These are phyloP conservation scores for Ancistrus triradiatus DNA, from an alignment of 2,113 vertebrate genomes.

Conservation along the genomic window DNA sequence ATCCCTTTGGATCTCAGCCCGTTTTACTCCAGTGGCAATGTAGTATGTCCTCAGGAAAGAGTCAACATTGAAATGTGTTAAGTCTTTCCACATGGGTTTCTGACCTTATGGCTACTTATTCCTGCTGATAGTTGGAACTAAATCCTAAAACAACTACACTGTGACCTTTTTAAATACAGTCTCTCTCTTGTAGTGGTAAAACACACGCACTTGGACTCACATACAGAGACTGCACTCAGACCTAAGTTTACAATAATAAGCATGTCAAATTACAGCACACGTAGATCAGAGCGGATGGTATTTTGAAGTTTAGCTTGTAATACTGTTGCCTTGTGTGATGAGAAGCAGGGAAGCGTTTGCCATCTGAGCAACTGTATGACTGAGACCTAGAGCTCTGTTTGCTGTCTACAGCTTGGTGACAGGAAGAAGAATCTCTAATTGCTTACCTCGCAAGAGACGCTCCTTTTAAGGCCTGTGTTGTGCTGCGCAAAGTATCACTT, in stretches of 20 bases:
- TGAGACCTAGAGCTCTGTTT: conserved; percentile 35
- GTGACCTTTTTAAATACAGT: too few species aligned
- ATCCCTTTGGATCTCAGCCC: too few species aligned
- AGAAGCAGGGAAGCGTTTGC: not conserved
- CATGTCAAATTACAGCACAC: not conserved
- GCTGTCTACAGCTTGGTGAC: conserved; percentile 42
- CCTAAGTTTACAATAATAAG: not conserved
- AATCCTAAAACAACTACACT: too few species aligned
- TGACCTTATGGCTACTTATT: too few species aligned
- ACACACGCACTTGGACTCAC: too few species aligned
- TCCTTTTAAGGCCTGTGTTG: conserved; percentile 38
- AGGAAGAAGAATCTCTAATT: conserved; percentile 38
- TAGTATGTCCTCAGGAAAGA: too few species aligned
- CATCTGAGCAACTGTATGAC: conserved; percentile 4
- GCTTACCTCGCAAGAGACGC: conserved; percentile 31
- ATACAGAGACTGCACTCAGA: not conserved
- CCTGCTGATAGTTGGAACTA: too few species aligned
- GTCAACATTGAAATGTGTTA: too few species aligned
- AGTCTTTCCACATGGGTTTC: too few species aligned
- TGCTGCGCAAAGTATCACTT: conserved; percentile 14
- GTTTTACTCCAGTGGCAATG: too few species aligned
- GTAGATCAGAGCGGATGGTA: conserved; percentile 9
- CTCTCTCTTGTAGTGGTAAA: too few species aligned
- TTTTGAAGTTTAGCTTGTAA: not conserved
- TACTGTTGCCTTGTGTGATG: not conserved